phyloP scores from a whole-genome alignment of 2,888 invertebrate genomes.

The Heliothis peltigera region DNA sequence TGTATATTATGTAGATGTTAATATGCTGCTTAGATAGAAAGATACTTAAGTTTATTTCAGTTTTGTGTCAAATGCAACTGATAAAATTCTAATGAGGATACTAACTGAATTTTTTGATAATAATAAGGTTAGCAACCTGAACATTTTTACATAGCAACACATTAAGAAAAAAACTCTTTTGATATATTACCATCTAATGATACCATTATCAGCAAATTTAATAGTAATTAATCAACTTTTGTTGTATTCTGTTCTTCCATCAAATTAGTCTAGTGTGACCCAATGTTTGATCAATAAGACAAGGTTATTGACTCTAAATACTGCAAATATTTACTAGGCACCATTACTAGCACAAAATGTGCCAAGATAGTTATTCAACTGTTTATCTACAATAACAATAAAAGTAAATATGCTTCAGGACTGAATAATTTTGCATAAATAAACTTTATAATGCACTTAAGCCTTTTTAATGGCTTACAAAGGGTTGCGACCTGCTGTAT shows the following conservation, averaged over 20 bases:
- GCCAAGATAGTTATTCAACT: not conserved
- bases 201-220: not conserved
- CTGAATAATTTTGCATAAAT: slow-evolving; percentile 3
- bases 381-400: not conserved
- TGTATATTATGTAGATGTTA: slow-evolving; percentile 25
- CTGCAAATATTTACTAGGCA: slow-evolving; percentile 2
- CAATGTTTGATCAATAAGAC: slow-evolving; percentile 38
- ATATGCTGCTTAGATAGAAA: not conserved
- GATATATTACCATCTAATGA: not conserved
- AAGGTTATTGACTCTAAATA: not conserved
- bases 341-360: not conserved
- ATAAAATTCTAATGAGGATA: not conserved
- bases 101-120: not conserved
- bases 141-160: not conserved
- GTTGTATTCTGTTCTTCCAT: not conserved
- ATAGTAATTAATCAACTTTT: not conserved
- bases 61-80: not conserved
- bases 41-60: not conserved
- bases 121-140: not conserved
- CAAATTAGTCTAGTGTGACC: not conserved
- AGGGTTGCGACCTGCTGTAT: not conserved
- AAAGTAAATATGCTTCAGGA: not conserved
- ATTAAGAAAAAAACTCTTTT: not conserved
- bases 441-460: no score
- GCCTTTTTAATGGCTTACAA: not conserved